phyloP scores from a whole-genome alignment of 2,797 vertebrate genomes.

The Fundulus diaphanus region DNA sequence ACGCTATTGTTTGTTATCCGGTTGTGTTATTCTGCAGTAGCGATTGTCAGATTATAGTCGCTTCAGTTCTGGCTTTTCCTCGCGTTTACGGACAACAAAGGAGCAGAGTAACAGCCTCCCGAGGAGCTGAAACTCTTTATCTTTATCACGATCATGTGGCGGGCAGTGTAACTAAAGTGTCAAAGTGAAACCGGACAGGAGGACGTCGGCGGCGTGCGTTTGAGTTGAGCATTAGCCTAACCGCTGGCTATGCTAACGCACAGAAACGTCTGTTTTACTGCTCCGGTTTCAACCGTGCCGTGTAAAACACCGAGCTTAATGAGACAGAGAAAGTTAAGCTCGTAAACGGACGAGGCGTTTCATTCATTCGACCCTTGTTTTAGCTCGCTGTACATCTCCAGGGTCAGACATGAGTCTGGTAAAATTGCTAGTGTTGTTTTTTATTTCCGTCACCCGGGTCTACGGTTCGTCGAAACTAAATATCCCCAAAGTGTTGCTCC shows the following conservation, averaged over 20 bases:
- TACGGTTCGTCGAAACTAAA: constrained; percentile 85
- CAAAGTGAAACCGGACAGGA: constrained; percentile 36
- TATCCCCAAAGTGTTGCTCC: constrained; percentile 92
- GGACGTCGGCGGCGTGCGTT: constrained; percentile 28
- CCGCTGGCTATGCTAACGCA: constrained; percentile 28
- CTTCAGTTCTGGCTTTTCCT: background rate
- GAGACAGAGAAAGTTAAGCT: constrained; percentile 28
- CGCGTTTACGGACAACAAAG: background rate
- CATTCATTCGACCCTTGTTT: constrained; percentile 31
- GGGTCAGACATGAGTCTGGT: constrained; percentile 53
- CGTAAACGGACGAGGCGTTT: constrained; percentile 11
- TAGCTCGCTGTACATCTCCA: constrained; percentile 5
- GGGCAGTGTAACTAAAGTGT: constrained; percentile 18
- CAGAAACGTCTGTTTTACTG: background rate
- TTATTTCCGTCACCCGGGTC: constrained; percentile 1
- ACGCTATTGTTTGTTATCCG: constrained; percentile 2
- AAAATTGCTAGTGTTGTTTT: constrained; percentile 10
- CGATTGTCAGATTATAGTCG: background rate
- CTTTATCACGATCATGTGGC: constrained; percentile 40
- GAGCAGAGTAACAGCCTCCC: background rate
- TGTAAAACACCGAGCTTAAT: constrained; percentile 8
- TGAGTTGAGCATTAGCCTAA: constrained; percentile 16
- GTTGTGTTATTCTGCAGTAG: background rate
- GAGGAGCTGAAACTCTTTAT: constrained; percentile 9
- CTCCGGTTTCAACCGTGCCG: background rate